phyloP scores from a whole-genome alignment of 2,797 vertebrate genomes.

The Aplochiton taeniatus region DNA sequence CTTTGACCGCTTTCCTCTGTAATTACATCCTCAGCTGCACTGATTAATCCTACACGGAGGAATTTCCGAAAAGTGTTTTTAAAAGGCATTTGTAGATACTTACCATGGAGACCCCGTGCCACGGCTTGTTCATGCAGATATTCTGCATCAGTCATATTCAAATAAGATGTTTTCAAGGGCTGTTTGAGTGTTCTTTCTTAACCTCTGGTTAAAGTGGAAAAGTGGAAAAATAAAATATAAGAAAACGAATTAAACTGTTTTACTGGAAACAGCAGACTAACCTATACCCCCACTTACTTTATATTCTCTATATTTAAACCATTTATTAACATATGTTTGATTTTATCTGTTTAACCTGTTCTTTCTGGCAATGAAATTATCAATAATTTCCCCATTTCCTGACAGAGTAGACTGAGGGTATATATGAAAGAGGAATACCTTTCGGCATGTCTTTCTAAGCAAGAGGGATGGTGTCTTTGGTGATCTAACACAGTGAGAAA shows the following conservation, averaged over 20 bases:
- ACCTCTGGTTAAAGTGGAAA: conserved; percentile 53
- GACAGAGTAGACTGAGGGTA: conserved; percentile 62
- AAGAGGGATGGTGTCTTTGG: conserved; percentile 71
- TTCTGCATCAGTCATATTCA: conserved; percentile 61
- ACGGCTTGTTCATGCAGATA: conserved; percentile 73
- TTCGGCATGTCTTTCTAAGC: conserved; percentile 64
- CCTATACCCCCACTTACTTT: conserved; percentile 54
- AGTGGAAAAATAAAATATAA: conserved; percentile 55
- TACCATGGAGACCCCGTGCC: conserved; percentile 67
- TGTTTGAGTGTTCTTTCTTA: conserved; percentile 70
- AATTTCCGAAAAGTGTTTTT: conserved; percentile 71
- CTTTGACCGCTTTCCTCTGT: conserved; percentile 74
- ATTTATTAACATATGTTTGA: conserved; percentile 55
- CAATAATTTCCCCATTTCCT: conserved; percentile 73
- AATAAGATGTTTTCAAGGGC: conserved; percentile 69
- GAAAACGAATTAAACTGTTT: conserved; percentile 62
- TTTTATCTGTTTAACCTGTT: conserved; percentile 64
- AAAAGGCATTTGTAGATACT: conserved; percentile 73
- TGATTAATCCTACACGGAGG: conserved; percentile 79
- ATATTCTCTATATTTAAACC: conserved; percentile 56
- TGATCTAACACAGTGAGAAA: conserved; percentile 73
- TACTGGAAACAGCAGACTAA: conserved; percentile 53
- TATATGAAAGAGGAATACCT: conserved; percentile 66
- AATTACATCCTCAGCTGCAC: conserved; percentile 80
- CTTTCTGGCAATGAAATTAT: conserved; percentile 71